Evolutionary conservation across 2,113 vertebrate genomes (phyloP).

Genomic region (Ailuropoda melanoleuca): DNA sequence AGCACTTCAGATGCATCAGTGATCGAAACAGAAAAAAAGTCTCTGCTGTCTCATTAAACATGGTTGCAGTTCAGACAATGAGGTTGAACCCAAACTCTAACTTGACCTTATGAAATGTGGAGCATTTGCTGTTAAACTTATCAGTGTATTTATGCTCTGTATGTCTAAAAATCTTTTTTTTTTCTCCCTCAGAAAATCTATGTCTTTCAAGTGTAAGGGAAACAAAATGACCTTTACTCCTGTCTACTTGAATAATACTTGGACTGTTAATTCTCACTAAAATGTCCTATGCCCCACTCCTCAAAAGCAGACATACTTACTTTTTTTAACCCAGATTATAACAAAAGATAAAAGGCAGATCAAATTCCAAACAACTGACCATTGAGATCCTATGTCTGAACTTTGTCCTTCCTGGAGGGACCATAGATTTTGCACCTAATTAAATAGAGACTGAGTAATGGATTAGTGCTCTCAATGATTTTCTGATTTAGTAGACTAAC

Average conservation of each 20-base stretch:
- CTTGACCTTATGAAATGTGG: background rate
- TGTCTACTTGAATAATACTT: slow-evolving; percentile 36
- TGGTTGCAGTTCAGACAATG: background rate
- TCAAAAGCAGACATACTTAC: background rate
- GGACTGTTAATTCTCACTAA: slow-evolving; percentile 19
- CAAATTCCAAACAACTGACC: slow-evolving; percentile 48
- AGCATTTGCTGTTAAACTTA: background rate
- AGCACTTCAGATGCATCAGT: background rate
- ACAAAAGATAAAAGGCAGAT: slow-evolving; percentile 27
- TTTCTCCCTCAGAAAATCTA: background rate
- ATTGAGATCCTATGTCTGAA: slow-evolving; percentile 66
- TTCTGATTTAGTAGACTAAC: slow-evolving; percentile 87
- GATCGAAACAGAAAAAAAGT: background rate
- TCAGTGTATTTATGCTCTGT: background rate
- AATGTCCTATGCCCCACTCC: background rate
- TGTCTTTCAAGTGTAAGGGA: background rate
- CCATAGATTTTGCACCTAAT: slow-evolving; percentile 86
- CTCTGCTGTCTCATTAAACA: background rate
- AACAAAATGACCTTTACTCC: slow-evolving; percentile 48
- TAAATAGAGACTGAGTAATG: slow-evolving; percentile 81
- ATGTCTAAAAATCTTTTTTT: background rate
- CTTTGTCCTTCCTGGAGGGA: slow-evolving; percentile 84
- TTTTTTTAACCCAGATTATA: slow-evolving; percentile 44
- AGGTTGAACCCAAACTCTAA: background rate
- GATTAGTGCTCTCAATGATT: slow-evolving; percentile 82